Conservation (phyloP, 1,140 invertebrate species). For the Augochlora pura region DNA sequence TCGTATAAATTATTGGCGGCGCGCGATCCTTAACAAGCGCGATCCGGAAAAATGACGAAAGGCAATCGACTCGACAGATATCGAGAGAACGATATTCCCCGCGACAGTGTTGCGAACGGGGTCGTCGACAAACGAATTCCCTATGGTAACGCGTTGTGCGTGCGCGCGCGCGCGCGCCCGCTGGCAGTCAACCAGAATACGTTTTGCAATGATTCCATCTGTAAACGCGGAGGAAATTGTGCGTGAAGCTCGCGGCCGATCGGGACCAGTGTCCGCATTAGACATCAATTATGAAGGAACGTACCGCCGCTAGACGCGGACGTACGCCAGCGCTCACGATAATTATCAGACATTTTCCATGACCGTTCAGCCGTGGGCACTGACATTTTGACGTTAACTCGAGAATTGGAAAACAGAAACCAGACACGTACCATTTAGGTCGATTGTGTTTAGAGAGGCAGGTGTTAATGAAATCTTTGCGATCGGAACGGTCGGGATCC, state of each 20-base stretch:
- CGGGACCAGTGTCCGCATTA: slow-evolving; percentile 30
- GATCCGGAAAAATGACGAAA: neutral
- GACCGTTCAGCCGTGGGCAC: slow-evolving; percentile 64
- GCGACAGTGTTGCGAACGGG: slow-evolving; percentile 6
- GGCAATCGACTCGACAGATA: neutral
- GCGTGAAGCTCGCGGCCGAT: slow-evolving; percentile 46
- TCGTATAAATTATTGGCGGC: neutral
- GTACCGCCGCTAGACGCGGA: slow-evolving; percentile 25
- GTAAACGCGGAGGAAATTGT: slow-evolving; percentile 54
- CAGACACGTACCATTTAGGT: neutral
- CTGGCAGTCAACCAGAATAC: neutral
- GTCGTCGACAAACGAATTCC: slow-evolving; percentile 32
- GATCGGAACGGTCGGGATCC: neutral
- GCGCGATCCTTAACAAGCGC: neutral
- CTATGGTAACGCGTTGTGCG: too few relatives aligned
- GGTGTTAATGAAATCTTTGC: slow-evolving; percentile 40
- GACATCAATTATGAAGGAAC: slow-evolving; percentile 50
- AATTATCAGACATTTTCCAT: slow-evolving; percentile 66
- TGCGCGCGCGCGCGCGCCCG: too few relatives aligned
- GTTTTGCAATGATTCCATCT: slow-evolving; percentile 51
- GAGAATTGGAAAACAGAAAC: slow-evolving; percentile 52
- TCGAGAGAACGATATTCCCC: neutral
- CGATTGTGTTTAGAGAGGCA: neutral
- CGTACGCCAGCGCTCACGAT: slow-evolving; percentile 50
- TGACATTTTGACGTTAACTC: slow-evolving; percentile 72